Conservation (phyloP, 92 coral and sea anemone genomes). For the Epizoanthus illoricatus region DNA sequence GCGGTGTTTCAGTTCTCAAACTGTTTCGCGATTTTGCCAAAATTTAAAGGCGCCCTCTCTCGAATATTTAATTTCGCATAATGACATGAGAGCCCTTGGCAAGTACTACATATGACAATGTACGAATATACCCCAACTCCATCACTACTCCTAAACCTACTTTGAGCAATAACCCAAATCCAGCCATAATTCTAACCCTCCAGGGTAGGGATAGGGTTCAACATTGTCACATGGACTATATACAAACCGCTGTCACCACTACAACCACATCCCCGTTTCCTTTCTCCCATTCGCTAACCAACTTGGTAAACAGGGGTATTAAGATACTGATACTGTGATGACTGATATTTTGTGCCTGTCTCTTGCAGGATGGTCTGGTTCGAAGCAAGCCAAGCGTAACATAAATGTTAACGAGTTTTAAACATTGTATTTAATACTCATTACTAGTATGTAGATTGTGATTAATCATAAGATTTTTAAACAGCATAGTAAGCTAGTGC, state of each 20-base stretch:
- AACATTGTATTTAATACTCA: background rate
- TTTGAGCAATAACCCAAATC: no score
- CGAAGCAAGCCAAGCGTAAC: slow-evolving; percentile 20
- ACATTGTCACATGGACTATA: background rate
- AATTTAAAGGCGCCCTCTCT: no score
- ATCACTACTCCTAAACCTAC: no score
- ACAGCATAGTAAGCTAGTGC: background rate
- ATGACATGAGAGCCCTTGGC: no score
- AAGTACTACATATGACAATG: no score
- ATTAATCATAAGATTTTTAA: slow-evolving; percentile 14
- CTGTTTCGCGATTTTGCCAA: no score
- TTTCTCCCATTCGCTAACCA: background rate
- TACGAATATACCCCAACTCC: no score
- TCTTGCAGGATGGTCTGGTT: slow-evolving; percentile 15
- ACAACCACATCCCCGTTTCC: background rate
- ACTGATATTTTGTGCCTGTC: slow-evolving; percentile 13
- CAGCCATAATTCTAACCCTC: slow-evolving; percentile 12
- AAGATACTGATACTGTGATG: slow-evolving; percentile 6
- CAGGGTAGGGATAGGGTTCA: slow-evolving; percentile 23
- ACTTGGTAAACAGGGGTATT: background rate
- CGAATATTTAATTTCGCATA: no score
- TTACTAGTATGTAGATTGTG: background rate
- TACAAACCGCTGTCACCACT: background rate
- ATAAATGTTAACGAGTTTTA: slow-evolving; percentile 4
- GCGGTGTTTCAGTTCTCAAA: no score